These are phyloP conservation scores for Cranoglanis bouderius DNA, from an alignment of 2,113 vertebrate species.

Conservation along the genomic window DNA sequence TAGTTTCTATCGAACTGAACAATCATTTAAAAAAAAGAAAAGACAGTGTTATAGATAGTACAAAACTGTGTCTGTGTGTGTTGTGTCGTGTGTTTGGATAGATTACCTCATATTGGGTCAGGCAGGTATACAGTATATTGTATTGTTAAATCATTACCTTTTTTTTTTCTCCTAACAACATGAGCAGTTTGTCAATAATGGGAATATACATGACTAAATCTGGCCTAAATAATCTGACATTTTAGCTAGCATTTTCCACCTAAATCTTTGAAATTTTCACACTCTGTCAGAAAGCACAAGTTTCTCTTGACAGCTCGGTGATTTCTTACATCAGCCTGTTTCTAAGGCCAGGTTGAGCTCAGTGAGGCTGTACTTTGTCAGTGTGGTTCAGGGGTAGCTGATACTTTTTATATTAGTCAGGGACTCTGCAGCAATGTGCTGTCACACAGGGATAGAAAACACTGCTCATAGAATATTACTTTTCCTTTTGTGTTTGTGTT, in stretches of 20 bases:
- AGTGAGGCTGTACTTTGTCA: constrained; percentile 4
- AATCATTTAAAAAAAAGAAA: too few species aligned
- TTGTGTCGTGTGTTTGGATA: not conserved
- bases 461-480: not conserved
- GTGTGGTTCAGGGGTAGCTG: not conserved
- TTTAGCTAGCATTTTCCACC: not conserved
- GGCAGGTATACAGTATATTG: not conserved
- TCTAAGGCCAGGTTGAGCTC: constrained; percentile 6
- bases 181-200: not conserved
- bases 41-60: not conserved
- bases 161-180: not conserved
- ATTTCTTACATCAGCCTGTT: constrained; percentile 21
- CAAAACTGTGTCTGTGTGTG: not conserved
- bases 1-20: too few species aligned
- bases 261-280: not conserved
- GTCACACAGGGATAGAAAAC: constrained; percentile 1
- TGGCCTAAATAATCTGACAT: not conserved
- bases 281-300: not conserved
- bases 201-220: not conserved
- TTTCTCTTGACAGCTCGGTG: not conserved
- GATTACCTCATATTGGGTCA: not conserved
- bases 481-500: not conserved
- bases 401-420: constrained; percentile 13
- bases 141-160: not conserved
- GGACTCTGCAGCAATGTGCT: constrained; percentile 1